A percentile compares a stretch with the other conserved stretches of the same genome.
These are phyloP conservation scores for Macrotus californicus DNA, from an alignment of 2,113 vertebrate species.

Conservation along the genomic window DNA sequence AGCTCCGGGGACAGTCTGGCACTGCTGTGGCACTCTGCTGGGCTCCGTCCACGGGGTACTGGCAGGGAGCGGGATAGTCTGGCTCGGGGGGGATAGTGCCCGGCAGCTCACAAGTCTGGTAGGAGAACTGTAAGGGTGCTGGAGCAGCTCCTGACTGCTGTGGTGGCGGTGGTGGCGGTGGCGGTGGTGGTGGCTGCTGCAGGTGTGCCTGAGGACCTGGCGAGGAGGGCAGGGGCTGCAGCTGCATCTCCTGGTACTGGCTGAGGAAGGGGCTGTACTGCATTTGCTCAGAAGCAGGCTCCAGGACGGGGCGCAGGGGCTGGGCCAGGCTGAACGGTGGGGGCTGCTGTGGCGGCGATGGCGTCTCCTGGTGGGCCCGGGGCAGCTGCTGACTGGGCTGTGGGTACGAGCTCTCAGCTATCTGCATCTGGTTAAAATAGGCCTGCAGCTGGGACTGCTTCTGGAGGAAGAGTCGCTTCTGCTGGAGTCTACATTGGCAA, in stretches of 20 bases:
- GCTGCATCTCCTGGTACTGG: conserved; percentile 81
- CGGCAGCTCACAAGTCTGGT: conserved; percentile 80
- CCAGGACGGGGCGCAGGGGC: conserved; percentile 82
- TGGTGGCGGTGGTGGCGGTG: neutral
- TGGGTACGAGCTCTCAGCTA: conserved; percentile 88
- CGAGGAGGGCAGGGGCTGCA: conserved; percentile 80
- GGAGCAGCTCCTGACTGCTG: conserved; percentile 70
- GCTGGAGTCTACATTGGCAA: conserved; percentile 87
- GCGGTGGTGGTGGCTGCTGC: conserved; percentile 72
- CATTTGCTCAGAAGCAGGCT: conserved; percentile 82
- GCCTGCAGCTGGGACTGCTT: conserved; percentile 94
- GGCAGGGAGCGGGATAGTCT: conserved; percentile 81
- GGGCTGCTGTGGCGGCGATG: conserved; percentile 32
- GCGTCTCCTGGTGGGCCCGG: conserved; percentile 72
- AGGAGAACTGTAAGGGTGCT: conserved; percentile 81
- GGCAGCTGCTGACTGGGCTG: conserved; percentile 76
- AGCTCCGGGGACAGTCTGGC: conserved; percentile 64
- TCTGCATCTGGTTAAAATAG: conserved; percentile 99
- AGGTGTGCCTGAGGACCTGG: conserved; percentile 68
- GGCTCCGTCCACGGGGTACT: conserved; percentile 80
- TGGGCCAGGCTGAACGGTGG: conserved; percentile 77
- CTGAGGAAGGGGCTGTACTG: conserved; percentile 80
- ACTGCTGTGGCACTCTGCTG: conserved; percentile 54
- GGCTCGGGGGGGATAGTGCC: conserved; percentile 67
- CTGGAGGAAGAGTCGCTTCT: conserved; percentile 96